Conservation (phyloP, 2,888 invertebrate genomes). For the Hypsopygia costalis region DNA sequence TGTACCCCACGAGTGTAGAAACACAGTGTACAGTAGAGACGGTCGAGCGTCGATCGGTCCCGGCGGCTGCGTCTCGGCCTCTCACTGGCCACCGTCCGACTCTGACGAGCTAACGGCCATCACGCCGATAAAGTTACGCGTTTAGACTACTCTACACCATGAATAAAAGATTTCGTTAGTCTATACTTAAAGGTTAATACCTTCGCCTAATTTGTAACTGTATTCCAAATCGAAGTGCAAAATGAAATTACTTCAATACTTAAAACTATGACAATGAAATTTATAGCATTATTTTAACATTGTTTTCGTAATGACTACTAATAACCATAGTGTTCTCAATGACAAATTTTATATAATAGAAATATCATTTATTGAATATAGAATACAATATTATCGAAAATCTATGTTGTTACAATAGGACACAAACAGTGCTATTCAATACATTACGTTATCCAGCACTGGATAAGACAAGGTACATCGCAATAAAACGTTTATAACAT, state of each 20-base stretch:
- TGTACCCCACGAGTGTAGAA: background rate
- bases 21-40: too few species aligned
- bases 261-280: constrained; percentile 79
- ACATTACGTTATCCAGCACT: constrained; percentile 64
- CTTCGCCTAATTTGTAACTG: constrained; percentile 68
- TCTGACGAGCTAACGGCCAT: constrained; percentile 41
- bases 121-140: constrained; percentile 53
- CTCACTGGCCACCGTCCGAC: too few species aligned
- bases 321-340: constrained; percentile 71
- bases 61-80: too few species aligned
- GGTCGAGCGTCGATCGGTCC: too few species aligned
- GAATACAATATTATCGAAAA: constrained; percentile 79
- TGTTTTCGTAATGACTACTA: constrained; percentile 72
- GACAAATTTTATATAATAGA: constrained; percentile 76
- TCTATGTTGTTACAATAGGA: constrained; percentile 74
- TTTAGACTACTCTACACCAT: constrained; percentile 69
- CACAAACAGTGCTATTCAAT: constrained; percentile 70
- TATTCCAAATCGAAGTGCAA: constrained; percentile 73
- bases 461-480: constrained; percentile 61
- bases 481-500: constrained; percentile 53
- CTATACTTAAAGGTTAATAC: constrained; percentile 59
- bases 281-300: constrained; percentile 70
- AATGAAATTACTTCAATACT: constrained; percentile 74
- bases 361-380: constrained; percentile 78
- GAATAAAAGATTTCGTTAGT: constrained; percentile 66